Evolutionary conservation across 2,888 invertebrate species (phyloP).

Genomic region (Isotomurus palustris): DNA sequence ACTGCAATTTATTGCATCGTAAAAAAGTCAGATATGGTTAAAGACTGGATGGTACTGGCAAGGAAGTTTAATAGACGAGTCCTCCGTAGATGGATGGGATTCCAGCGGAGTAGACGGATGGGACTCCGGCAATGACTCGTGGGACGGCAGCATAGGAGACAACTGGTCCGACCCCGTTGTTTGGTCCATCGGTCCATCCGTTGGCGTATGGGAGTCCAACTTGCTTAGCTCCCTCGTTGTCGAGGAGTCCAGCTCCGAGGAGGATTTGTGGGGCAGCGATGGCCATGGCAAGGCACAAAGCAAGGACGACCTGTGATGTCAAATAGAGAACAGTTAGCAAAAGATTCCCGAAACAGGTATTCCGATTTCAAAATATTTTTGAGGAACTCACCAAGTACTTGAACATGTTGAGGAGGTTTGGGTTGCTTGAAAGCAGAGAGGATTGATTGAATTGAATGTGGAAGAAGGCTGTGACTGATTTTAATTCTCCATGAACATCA

Average conservation of each 20-base stretch:
- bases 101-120: background rate
- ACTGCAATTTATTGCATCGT: background rate
- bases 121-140: background rate
- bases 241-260: background rate
- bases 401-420: too few relatives aligned
- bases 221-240: slow-evolving; percentile 8
- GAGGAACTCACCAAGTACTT: slow-evolving; percentile 20
- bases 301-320: slow-evolving; percentile 16
- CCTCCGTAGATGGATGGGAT: too few relatives aligned
- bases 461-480: too few relatives aligned
- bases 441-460: too few relatives aligned
- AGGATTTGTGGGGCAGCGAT: slow-evolving; percentile 19
- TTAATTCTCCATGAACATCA: too few relatives aligned
- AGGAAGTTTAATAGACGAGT: too few relatives aligned
- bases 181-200: slow-evolving; percentile 34
- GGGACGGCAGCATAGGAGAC: slow-evolving; percentile 8
- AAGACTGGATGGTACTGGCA: background rate
- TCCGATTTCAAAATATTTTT: slow-evolving; percentile 1
- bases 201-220: slow-evolving; percentile 21
- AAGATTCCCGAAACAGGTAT: slow-evolving; percentile 8
- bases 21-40: background rate
- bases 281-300: slow-evolving; percentile 18
- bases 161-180: slow-evolving; percentile 31
- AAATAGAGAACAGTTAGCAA: slow-evolving; percentile 3
- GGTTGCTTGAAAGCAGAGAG: too few relatives aligned